Conservation (phyloP, 2,888 invertebrate genomes). For the Mycalesis mineus region DNA sequence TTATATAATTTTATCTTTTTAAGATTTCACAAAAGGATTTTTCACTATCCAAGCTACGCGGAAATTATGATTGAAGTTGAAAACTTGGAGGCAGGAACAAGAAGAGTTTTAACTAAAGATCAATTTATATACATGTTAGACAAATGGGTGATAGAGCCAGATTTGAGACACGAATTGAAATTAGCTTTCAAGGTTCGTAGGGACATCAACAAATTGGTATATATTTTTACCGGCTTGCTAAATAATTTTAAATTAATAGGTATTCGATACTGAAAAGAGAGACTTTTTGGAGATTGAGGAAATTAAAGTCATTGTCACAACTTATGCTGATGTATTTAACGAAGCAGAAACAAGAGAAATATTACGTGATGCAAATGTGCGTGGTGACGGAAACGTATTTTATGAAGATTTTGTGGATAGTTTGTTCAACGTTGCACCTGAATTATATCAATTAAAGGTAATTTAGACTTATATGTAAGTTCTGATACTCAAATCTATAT, state of each 20-base stretch:
- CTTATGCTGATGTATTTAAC: conserved; percentile 47
- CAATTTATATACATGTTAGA: conserved; percentile 61
- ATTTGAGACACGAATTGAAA: conserved; percentile 58
- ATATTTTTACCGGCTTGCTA: too few species aligned
- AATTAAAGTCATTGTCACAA: conserved; percentile 46
- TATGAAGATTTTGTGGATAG: conserved; percentile 60
- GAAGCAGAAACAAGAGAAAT: conserved; percentile 52
- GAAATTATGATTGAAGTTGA: conserved; percentile 61
- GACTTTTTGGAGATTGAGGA: conserved; percentile 55
- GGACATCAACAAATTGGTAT: too few species aligned
- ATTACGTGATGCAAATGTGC: conserved; percentile 58
- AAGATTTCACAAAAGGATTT: conserved; percentile 62
- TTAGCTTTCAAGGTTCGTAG: conserved; percentile 55
- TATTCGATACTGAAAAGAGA: conserved; percentile 64
- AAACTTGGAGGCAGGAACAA: conserved; percentile 46
- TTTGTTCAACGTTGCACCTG: conserved; percentile 57
- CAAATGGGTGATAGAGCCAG: conserved; percentile 48
- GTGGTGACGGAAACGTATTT: conserved; percentile 58
- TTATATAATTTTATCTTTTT: conserved; percentile 15
- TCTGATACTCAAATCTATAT: too few species aligned
- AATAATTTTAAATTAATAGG: conserved; percentile 38
- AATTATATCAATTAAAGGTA: conserved; percentile 55
- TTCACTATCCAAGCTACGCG: conserved; percentile 55
- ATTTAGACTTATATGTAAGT: too few species aligned
- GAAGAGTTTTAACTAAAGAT: conserved; percentile 53